phyloP scores from a whole-genome alignment of 2,888 invertebrate species.

The Linyphia triangularis region DNA sequence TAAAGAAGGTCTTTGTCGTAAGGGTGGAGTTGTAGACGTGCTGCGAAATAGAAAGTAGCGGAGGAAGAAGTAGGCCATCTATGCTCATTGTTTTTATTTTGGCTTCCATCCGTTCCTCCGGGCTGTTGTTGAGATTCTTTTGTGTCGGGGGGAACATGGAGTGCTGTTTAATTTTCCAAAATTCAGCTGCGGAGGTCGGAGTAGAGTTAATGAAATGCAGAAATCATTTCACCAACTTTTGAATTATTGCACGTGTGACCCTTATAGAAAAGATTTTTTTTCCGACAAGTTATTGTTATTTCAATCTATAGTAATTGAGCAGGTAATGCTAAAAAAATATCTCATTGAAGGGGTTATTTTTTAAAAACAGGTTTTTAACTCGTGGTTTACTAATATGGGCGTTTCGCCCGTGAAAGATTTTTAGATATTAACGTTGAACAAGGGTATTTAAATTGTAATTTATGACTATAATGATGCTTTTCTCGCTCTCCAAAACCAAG shows the following conservation, averaged over 20 bases:
- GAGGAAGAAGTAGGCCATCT: constrained; percentile 31
- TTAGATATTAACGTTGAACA: not conserved
- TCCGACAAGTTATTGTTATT: not conserved
- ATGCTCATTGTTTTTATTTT: constrained; percentile 36
- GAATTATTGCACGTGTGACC: constrained; percentile 18
- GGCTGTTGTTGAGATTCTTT: constrained; percentile 23
- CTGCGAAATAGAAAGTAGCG: constrained; percentile 54
- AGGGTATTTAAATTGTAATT: not conserved
- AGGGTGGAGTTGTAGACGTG: constrained; percentile 61
- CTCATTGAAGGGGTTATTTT: not conserved
- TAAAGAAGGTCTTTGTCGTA: not conserved
- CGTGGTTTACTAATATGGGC: not conserved
- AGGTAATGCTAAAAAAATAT: not conserved
- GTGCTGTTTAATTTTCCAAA: not conserved
- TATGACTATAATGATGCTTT: too few species aligned
- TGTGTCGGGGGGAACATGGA: not conserved
- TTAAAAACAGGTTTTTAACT: not conserved
- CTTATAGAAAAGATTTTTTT: not conserved
- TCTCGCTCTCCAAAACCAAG: too few species aligned
- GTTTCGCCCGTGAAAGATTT: not conserved
- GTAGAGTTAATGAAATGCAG: constrained; percentile 37
- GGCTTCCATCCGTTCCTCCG: constrained; percentile 5
- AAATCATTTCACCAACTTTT: not conserved
- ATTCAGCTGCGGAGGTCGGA: constrained; percentile 1
- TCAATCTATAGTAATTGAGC: not conserved